Conservation (phyloP, 2,888 invertebrate genomes). For the Adineta ricciae region DNA sequence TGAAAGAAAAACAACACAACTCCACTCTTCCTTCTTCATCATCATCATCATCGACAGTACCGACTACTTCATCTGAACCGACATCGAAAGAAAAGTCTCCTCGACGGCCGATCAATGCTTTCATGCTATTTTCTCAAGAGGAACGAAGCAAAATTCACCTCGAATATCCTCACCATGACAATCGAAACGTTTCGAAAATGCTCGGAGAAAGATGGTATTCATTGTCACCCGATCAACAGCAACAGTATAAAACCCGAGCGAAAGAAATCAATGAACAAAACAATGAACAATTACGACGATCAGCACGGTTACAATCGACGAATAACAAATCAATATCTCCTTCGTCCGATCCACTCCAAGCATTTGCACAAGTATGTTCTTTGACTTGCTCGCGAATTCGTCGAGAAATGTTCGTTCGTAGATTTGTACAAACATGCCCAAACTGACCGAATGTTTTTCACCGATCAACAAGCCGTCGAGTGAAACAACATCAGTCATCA, state of each 20-base stretch:
- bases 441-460: background rate
- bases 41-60: background rate
- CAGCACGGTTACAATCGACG: background rate
- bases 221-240: constrained; percentile 54
- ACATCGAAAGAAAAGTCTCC: constrained; percentile 57
- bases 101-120: constrained; percentile 95
- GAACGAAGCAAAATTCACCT: constrained; percentile 91
- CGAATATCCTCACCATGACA: constrained; percentile 92
- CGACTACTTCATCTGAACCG: background rate
- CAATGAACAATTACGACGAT: background rate
- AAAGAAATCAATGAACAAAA: background rate
- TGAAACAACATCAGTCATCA: background rate
- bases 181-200: constrained; percentile 93
- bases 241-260: background rate
- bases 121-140: constrained; percentile 98
- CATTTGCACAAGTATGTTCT: background rate
- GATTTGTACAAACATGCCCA: background rate
- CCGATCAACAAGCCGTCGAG: background rate
- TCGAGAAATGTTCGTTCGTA: no score
- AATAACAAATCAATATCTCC: background rate
- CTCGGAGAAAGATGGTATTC: constrained; percentile 99
- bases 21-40: background rate
- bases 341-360: background rate
- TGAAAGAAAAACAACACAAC: background rate
- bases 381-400: no score